Evolutionary conservation across 2,888 invertebrate species (phyloP).

Genomic region (Eristalis tenax): DNA sequence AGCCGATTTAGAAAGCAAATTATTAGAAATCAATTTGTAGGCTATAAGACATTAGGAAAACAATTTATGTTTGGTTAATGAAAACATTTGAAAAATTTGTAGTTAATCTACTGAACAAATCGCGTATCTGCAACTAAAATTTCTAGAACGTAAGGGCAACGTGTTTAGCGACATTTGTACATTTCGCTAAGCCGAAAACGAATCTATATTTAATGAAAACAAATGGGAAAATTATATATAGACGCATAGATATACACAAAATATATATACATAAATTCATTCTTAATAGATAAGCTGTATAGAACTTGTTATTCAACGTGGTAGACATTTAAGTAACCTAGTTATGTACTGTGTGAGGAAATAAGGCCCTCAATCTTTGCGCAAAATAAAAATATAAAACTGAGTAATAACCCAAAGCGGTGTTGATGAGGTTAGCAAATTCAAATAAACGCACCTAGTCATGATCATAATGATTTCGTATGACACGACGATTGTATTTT

Average conservation of each 20-base stretch:
- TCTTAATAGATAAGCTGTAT: conserved; percentile 23
- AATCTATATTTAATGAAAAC: conserved; percentile 30
- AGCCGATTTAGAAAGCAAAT: background rate
- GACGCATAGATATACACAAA: background rate
- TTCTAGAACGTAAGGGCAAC: conserved; percentile 54
- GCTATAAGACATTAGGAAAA: conserved; percentile 11
- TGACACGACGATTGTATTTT: conserved; percentile 10
- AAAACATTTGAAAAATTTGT: conserved; percentile 50
- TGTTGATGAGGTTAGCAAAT: background rate
- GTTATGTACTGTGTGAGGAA: conserved; percentile 28
- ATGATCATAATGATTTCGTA: conserved; percentile 22
- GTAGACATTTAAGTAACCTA: conserved; percentile 27
- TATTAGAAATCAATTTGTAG: background rate
- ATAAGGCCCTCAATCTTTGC: conserved; percentile 7
- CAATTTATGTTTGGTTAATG: conserved; percentile 32
- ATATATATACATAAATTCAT: conserved; percentile 1
- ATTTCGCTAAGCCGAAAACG: conserved; percentile 66
- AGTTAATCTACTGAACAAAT: conserved; percentile 64
- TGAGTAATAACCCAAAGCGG: background rate
- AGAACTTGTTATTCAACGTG: conserved; percentile 2
- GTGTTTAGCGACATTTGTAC: conserved; percentile 69
- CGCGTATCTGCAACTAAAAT: conserved; percentile 70
- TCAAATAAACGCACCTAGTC: background rate
- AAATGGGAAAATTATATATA: conserved; percentile 7
- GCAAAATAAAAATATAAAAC: conserved; percentile 22